Conservation (phyloP, 2,797 vertebrate species). For the Sebastolobus altivelis region DNA sequence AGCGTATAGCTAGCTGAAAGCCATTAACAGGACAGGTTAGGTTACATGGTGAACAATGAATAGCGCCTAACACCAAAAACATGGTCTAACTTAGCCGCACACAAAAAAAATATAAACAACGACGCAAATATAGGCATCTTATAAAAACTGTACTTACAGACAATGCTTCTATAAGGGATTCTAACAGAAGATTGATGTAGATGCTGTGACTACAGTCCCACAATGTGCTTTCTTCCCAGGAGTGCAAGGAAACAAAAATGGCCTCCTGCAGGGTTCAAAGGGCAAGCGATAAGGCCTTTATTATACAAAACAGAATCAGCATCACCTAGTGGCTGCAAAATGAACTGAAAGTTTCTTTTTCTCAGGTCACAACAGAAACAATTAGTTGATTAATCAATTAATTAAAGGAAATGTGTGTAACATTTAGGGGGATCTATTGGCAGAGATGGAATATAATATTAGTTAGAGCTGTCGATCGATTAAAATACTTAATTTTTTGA, state of each 20-base stretch:
- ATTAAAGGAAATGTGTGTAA: too few relatives aligned
- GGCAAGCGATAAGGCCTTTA: not conserved
- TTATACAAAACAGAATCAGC: not conserved
- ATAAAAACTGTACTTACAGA: not conserved
- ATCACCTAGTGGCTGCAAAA: not conserved
- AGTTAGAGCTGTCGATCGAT: too few relatives aligned
- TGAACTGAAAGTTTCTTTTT: not conserved
- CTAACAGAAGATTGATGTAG: not conserved
- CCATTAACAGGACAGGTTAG: not conserved
- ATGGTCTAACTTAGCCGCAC: not conserved
- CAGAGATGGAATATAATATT: too few relatives aligned
- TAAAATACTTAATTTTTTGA: not conserved
- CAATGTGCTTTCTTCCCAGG: not conserved
- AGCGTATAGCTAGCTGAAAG: not conserved
- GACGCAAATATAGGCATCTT: not conserved
- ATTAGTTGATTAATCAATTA: not conserved
- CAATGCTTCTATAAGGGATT: fast-evolving
- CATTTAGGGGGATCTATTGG: too few relatives aligned
- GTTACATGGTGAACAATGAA: not conserved
- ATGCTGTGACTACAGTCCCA: fast-evolving
- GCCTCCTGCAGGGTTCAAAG: not conserved
- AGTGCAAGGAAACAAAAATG: not conserved
- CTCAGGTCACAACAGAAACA: not conserved
- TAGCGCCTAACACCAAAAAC: not conserved
- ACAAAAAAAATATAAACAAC: not conserved